Evolutionary conservation across 2,888 invertebrate genomes (phyloP), one percentile per base, ranked within the genome.

Genomic region (Himalopsyche tibetana): DNA sequence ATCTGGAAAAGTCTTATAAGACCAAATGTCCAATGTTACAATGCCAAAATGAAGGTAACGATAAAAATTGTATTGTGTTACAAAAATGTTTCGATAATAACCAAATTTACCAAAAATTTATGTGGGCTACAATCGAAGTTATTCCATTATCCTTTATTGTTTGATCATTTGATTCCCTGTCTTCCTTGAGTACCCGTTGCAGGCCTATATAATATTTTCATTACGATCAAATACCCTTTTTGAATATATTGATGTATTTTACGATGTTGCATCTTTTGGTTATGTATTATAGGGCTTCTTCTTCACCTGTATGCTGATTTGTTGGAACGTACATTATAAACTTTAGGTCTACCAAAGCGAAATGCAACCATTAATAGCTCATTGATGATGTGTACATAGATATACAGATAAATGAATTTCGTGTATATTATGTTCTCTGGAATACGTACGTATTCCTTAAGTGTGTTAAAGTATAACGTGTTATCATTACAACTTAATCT

Each of bases 351-450:
- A 63, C 63, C 63, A 63, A 63, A 63, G 63, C 28, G 63, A 15
- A 63, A 63, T 19, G 63, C 28, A n/a, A 28, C 63, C 63, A 63
- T 19, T 63, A 3, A 63, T 63, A 63, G 63, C 63, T 63, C 63
- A 63, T 63, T 63, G 19, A 6, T 19, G 63, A 63, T 63, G 63
- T 63, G 63, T 63, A 63, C 28, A 63, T 63, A 63, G 63, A 63
- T 63, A 63, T 63, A 63, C 63, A 63, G 63, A 63, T 63, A 63
- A 11, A 63, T 63, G 63, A 63, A 63, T 63, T 63, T 63, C 28
- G 63, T 63, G 63, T 63, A 19, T 63, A 63, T 63, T 63, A 19
- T 40, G 19, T 63, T 19, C 28, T 63, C 19, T 1, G 19, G 28
- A 63, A 63, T 9, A 63, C 19, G 11, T 63, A 63, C 19, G n/a